Evolutionary conservation across 2,888 invertebrate species (phyloP), one percentile per base, ranked within the genome.

Genomic region (Cheilosia grossa): DNA sequence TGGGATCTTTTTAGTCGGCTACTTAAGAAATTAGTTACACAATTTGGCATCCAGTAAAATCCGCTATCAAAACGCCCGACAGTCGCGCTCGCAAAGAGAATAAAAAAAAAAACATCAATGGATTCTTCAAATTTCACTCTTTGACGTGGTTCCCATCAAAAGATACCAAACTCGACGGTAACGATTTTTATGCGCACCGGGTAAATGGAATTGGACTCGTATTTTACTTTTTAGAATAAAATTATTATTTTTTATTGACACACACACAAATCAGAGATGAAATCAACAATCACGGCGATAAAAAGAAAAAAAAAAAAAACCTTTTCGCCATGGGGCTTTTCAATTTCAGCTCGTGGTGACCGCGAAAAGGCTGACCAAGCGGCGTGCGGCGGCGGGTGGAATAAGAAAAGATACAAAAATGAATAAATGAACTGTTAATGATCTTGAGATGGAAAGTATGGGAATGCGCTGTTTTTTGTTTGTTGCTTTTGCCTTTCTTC

Each of bases 401-500:
- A 17, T 24, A 10, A 5, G 13, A 27, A 13, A 21, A 51, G 37
- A 67, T 27, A 47, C 51, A 49, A 44, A 51, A 33, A 54, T 13
- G 49, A 69, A 61, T 49, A 42, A 64, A 64, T 40, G 44, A 42
- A 21, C 47, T 49, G 77, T 66, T 82, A 78, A 73, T 63, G 67
- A 73, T 73, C 67, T 82, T 61, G 73, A 78, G 82, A 78, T 78
- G 67, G 82, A 78, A 82, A 82, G 82, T 82, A 82, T 69, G 82
- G 63, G 82, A 82, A 73, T 66, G 49, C 58, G 53, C 27, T 6
- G 15, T 27, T 6, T 49, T 40, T 56, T 49, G 56, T 13, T 21
- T 13, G 13, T 27, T 78, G 47, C 27, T 9, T 24, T 19, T 53
- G 37, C 42, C 9, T 44, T 27, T 51, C 2, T 17, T 58, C 40